A percentile compares a stretch with the other conserved stretches of the same genome.
Conservation (phyloP, 2,797 vertebrate genomes). For the Anguilla obscura region DNA sequence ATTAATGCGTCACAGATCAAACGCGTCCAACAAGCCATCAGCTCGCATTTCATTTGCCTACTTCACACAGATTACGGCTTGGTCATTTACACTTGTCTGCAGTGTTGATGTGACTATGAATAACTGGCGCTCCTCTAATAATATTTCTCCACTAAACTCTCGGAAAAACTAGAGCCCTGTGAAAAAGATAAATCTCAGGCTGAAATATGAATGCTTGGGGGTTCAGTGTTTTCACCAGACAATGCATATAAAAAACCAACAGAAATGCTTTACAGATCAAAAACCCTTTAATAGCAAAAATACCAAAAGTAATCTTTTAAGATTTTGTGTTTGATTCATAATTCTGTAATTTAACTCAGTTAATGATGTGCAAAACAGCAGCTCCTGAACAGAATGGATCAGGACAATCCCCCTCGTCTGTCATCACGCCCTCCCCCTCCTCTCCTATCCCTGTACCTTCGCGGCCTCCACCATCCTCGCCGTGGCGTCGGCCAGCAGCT, state of each 20-base stretch:
- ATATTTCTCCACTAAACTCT: conserved; percentile 38
- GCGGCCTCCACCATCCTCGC: conserved; percentile 98
- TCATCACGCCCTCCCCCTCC: not conserved
- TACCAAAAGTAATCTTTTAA: not conserved
- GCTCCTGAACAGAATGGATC: not conserved
- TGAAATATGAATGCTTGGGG: not conserved
- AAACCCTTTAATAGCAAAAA: not conserved
- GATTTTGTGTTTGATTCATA: not conserved
- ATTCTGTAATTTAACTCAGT: not conserved
- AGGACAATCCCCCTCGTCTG: not conserved
- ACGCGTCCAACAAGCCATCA: conserved; percentile 61
- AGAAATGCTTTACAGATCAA: not conserved
- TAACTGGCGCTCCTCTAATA: conserved; percentile 43
- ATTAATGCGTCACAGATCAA: conserved; percentile 68
- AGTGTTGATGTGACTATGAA: conserved; percentile 58
- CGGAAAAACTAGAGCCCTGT: not conserved
- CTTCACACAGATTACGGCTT: conserved; percentile 61
- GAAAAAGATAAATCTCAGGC: not conserved
- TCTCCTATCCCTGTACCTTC: conserved; percentile 74
- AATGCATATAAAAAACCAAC: not conserved
- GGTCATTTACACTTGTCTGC: conserved; percentile 53
- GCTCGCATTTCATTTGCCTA: conserved; percentile 50
- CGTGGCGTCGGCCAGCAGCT: conserved; percentile 94
- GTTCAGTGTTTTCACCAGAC: not conserved
- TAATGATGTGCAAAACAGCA: not conserved